phyloP scores from a whole-genome alignment of 2,113 vertebrate species.

The Pomatostomus ruficeps region DNA sequence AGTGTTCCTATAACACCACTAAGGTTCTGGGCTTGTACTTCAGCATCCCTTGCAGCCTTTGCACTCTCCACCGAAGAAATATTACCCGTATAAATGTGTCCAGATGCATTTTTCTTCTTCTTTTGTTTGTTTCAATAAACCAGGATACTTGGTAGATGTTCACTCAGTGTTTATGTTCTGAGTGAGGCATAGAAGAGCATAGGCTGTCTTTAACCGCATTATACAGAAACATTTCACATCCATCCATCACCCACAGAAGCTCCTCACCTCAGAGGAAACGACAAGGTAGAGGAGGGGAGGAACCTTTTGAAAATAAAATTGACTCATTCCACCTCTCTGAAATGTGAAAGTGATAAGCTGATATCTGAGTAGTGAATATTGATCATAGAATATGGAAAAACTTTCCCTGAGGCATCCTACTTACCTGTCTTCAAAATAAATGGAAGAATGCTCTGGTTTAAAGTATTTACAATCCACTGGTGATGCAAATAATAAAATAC shows the following conservation, averaged over 20 bases:
- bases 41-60: background rate
- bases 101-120: background rate
- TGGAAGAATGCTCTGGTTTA: conserved; percentile 17
- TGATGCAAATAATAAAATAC: conserved; percentile 32
- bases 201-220: conserved; percentile 24
- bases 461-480: conserved; percentile 9
- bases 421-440: conserved; percentile 45
- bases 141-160: background rate
- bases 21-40: background rate
- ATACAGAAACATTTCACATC: conserved; percentile 17
- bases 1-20: background rate
- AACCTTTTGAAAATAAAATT: conserved; percentile 30
- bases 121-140: background rate
- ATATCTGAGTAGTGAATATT: conserved; percentile 56
- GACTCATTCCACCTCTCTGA: conserved; percentile 42
- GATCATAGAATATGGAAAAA: conserved; percentile 50
- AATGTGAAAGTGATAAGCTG: conserved; percentile 47
- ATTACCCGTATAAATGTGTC: background rate
- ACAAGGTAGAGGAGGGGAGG: background rate
- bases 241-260: conserved; percentile 47
- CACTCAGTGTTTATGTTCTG: background rate
- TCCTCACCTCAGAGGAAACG: background rate
- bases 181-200: background rate
- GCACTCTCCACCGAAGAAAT: background rate
- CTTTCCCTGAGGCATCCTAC: conserved; percentile 46